These are phyloP conservation scores for Neoniphon sammara DNA, from an alignment of 2,797 vertebrate genomes.

Conservation along the genomic window DNA sequence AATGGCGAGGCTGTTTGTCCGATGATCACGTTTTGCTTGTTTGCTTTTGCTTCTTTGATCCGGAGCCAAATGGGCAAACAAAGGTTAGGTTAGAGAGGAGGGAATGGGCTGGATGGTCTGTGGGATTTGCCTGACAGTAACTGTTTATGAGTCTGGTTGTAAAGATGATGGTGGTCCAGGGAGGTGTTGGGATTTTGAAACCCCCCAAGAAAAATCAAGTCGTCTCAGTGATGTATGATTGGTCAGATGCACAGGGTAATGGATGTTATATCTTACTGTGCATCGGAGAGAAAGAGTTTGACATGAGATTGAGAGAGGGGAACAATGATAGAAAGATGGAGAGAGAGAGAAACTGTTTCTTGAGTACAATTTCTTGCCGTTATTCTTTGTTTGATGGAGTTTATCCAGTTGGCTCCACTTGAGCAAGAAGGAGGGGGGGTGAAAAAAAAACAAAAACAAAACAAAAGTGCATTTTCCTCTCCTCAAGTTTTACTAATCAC, in stretches of 20 bases:
- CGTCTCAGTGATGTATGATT: constrained; percentile 55
- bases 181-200: constrained; percentile 52
- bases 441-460: constrained; percentile 17
- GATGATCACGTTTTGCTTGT: constrained; percentile 29
- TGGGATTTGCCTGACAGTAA: constrained; percentile 39
- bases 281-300: constrained; percentile 16
- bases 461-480: constrained; percentile 47
- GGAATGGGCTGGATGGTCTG: not conserved
- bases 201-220: constrained; percentile 40
- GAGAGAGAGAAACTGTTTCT: constrained; percentile 23
- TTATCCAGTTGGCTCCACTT: constrained; percentile 62
- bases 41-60: constrained; percentile 11
- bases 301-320: constrained; percentile 16
- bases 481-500: constrained; percentile 55
- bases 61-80: constrained; percentile 34
- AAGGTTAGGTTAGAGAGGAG: constrained; percentile 5
- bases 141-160: constrained; percentile 33
- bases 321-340: not conserved
- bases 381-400: constrained; percentile 61
- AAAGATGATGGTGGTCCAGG: constrained; percentile 35
- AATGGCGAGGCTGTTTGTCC: constrained; percentile 65
- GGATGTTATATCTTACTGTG: constrained; percentile 15
- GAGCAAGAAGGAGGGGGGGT: constrained; percentile 17
- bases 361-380: constrained; percentile 51
- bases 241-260: constrained; percentile 33